Percentiles rank a stretch among this genome's conserved stretches.
Evolutionary conservation across 1,140 invertebrate genomes (phyloP).

Genomic region (Caerostris extrusa): DNA sequence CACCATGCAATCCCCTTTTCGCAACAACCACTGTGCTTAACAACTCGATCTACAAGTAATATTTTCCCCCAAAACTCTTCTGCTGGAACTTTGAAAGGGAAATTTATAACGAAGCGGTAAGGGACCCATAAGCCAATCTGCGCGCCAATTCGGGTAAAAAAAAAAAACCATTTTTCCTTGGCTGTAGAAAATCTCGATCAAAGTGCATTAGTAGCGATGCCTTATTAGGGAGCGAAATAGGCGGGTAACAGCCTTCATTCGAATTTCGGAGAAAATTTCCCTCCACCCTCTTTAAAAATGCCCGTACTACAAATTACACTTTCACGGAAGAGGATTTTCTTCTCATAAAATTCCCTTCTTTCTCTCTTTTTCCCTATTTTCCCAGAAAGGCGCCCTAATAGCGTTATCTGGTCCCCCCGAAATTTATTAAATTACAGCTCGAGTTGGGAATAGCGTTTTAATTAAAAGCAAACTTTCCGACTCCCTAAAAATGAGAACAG

Average conservation of each 20-base stretch:
- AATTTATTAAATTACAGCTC: conserved; percentile 11
- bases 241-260: neutral
- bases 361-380: neutral
- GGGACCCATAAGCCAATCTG: neutral
- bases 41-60: neutral
- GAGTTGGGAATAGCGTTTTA: conserved; percentile 10
- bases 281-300: neutral
- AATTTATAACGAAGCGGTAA: neutral
- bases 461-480: neutral
- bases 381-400: neutral
- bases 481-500: neutral
- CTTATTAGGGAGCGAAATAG: neutral
- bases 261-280: neutral
- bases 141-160: neutral
- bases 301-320: neutral
- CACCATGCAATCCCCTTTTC: neutral
- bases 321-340: neutral
- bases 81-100: neutral
- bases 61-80: neutral
- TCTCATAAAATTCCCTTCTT: neutral
- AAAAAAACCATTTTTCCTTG: neutral
- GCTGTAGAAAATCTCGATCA: neutral
- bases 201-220: neutral
- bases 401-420: neutral
- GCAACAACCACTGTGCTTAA: neutral